phyloP scores from a whole-genome alignment of 2,888 invertebrate genomes.

The Ariolimax columbianus region DNA sequence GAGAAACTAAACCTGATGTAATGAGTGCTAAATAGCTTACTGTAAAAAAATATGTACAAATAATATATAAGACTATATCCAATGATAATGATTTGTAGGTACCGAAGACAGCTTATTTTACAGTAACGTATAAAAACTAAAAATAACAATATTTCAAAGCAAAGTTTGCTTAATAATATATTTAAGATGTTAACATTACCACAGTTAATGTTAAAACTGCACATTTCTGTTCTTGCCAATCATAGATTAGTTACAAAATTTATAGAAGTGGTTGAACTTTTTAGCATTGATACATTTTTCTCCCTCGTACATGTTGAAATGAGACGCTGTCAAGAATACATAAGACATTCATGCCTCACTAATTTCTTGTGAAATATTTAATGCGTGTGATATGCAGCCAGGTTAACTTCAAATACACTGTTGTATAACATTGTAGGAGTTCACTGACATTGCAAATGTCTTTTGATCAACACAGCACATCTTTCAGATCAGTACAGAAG shows the following conservation, averaged over 20 bases:
- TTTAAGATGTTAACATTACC: background rate
- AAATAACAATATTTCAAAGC: background rate
- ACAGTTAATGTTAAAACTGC: background rate
- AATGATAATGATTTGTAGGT: background rate
- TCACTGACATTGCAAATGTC: background rate
- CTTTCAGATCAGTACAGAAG: background rate
- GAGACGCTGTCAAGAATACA: background rate
- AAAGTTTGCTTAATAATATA: background rate
- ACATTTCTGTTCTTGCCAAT: background rate
- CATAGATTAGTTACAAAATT: background rate
- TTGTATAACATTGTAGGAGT: background rate
- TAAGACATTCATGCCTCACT: background rate
- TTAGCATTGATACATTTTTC: background rate
- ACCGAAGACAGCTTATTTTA: slow-evolving; percentile 1
- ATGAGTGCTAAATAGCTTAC: background rate
- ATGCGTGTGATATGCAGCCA: background rate
- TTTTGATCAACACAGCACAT: background rate
- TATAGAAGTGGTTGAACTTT: background rate
- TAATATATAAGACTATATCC: too few species aligned
- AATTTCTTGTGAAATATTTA: background rate
- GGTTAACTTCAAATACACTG: background rate
- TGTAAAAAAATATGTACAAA: background rate
- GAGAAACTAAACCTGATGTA: background rate
- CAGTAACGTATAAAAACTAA: background rate
- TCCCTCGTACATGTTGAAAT: background rate